Evolutionary conservation across 1,140 invertebrate genomes (phyloP), one percentile per base, ranked within the genome.

Genomic region (Ridgeia piscesae): DNA sequence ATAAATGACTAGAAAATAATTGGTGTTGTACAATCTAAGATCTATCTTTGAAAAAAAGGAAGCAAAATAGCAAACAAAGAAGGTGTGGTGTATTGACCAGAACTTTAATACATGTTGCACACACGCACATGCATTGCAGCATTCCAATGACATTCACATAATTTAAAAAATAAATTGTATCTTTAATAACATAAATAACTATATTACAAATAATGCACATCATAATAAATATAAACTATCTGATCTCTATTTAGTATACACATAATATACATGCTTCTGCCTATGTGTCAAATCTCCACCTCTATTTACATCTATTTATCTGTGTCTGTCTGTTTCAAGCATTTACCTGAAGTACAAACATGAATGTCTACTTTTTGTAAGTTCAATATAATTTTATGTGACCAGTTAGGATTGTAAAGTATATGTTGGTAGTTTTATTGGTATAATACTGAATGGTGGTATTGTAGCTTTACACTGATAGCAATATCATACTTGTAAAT

Each of bases 141-240:
- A 77, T 77, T 77, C 58, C 58, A 77, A 21, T 21, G 58, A 77
- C 58, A 77, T 77, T 31, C 14, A 77, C 58, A 77, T 77, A 77
- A 77, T 77, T 77, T 77, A 21, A 77, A 77, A 77, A 77, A 77
- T 77, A 77, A 77, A 77, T 42, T 77, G 58, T 77, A 31, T 77
- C 58, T 77, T 77, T 77, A 77, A 27, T 77, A 77, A 77, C 58
- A 77, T 77, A 77, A 77, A 77, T 77, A 77, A 77, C 58, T 77
- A 77, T 77, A 77, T 77, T 77, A 77, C 58, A 77, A 77, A 21
- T 77, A 77, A 77, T 77, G 58, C 58, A 77, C 58, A 77, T 77
- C 58, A 77, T 77, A 77, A 77, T 77, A 77, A 77, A 77, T 77
- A 77, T 77, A 77, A 77, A 77, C 58, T 77, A 27, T 50, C 48